Evolutionary conservation across 2,888 invertebrate species (phyloP).

Genomic region (Lasioglossum morio): DNA sequence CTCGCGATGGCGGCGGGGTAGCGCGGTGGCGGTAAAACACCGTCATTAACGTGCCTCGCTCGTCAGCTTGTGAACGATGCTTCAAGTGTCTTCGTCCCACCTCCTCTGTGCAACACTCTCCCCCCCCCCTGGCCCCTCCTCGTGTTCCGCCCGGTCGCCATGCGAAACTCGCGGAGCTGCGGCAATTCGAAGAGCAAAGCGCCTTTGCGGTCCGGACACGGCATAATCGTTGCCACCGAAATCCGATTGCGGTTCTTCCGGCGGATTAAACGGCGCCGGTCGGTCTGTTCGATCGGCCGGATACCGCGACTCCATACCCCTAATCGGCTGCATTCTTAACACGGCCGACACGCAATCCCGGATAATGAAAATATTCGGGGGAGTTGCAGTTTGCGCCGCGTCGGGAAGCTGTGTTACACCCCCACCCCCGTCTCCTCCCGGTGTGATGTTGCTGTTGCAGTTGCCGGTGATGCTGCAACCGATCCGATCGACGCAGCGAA

Average conservation of each 20-base stretch:
- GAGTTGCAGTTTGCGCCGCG: background rate
- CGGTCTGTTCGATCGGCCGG: constrained; percentile 19
- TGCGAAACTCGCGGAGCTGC: constrained; percentile 16
- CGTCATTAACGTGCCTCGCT: constrained; percentile 71
- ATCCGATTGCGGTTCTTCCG: constrained; percentile 71
- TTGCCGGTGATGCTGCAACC: background rate
- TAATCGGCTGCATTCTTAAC: constrained; percentile 34
- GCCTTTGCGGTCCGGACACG: constrained; percentile 65
- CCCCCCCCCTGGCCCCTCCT: background rate
- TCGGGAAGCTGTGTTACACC: constrained; percentile 7
- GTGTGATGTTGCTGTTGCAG: background rate
- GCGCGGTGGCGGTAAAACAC: constrained; percentile 48
- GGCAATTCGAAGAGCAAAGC: constrained; percentile 47
- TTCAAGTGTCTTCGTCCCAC: constrained; percentile 67
- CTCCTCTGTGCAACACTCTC: constrained; percentile 30
- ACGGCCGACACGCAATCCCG: background rate
- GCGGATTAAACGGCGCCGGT: constrained; percentile 51
- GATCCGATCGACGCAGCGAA: constrained; percentile 22
- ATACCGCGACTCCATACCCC: background rate
- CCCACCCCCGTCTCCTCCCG: background rate
- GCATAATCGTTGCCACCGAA: constrained; percentile 69
- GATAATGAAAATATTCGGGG: constrained; percentile 23
- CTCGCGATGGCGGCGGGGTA: constrained; percentile 33
- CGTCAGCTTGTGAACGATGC: constrained; percentile 63
- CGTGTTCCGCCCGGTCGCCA: background rate